These are phyloP conservation scores for Cordilura impudica DNA, from an alignment of 2,888 invertebrate genomes.

Conservation along the genomic window DNA sequence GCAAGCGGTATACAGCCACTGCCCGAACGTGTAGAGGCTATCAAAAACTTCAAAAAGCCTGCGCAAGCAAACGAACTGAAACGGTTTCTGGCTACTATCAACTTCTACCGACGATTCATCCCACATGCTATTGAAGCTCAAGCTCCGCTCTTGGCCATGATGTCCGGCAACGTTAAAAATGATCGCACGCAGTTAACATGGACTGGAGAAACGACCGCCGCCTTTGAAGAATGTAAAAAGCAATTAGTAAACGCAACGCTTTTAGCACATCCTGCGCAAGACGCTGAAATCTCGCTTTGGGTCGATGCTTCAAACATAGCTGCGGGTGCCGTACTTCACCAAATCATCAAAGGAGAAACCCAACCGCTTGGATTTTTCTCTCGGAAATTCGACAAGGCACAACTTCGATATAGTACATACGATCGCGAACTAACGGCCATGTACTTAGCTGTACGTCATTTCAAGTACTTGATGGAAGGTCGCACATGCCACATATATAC, in stretches of 20 bases:
- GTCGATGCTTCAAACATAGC: conserved; percentile 35
- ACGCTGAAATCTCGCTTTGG: conserved; percentile 24
- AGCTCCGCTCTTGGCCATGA: conserved; percentile 18
- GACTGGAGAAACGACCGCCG: background rate
- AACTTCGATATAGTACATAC: no score
- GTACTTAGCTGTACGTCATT: conserved; percentile 39
- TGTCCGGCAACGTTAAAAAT: conserved; percentile 44
- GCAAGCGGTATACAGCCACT: no score
- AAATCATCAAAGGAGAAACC: background rate
- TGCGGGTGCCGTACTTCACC: no score
- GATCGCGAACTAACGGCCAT: conserved; percentile 48
- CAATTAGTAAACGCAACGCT: conserved; percentile 8
- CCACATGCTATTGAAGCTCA: conserved; percentile 23
- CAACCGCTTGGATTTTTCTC: conserved; percentile 36
- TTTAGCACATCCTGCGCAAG: conserved; percentile 7
- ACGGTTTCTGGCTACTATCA: no score
- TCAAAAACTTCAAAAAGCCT: conserved; percentile 4
- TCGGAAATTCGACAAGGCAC: no score
- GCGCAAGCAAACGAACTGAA: conserved; percentile 6
- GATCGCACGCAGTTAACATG: conserved; percentile 11
- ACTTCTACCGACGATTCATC: conserved; percentile 38
- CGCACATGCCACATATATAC: background rate
- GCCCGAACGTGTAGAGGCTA: no score
- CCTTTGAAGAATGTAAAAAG: conserved; percentile 31
- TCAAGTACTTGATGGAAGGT: conserved; percentile 55